These are phyloP conservation scores for Hypomecis atomaria DNA, from an alignment of 2,888 invertebrate species.

Conservation along the genomic window DNA sequence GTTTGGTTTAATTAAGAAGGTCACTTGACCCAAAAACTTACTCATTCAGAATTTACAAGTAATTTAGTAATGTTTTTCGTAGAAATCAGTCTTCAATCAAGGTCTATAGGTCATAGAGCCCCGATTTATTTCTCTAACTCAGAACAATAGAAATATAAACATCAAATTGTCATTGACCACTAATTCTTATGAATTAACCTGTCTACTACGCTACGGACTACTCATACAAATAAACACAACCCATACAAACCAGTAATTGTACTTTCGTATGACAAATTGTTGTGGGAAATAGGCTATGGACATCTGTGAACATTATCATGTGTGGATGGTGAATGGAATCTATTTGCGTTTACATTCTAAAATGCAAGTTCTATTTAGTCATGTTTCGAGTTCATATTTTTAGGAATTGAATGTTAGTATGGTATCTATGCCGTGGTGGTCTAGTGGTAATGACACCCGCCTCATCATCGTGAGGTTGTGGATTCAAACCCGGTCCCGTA, in stretches of 20 bases:
- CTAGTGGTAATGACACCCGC: too few species aligned
- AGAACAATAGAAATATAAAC: slow-evolving; percentile 14
- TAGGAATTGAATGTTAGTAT: neutral
- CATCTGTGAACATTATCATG: slow-evolving; percentile 33
- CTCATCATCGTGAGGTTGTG: too few species aligned
- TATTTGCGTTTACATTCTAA: slow-evolving; percentile 21
- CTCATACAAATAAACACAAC: slow-evolving; percentile 6
- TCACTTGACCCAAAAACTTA: too few species aligned
- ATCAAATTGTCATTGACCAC: slow-evolving; percentile 22
- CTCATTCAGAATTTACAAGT: too few species aligned
- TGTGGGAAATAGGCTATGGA: slow-evolving; percentile 42
- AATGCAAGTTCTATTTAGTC: neutral
- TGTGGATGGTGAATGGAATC: slow-evolving; percentile 21
- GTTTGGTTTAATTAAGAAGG: too few species aligned
- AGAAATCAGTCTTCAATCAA: neutral
- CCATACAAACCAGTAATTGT: slow-evolving; percentile 16
- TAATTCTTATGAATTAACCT: slow-evolving; percentile 26
- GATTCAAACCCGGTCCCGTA: too few species aligned
- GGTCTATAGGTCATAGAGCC: neutral
- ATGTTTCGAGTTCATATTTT: neutral
- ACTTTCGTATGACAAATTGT: slow-evolving; percentile 39
- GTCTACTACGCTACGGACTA: slow-evolving; percentile 1
- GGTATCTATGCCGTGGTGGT: too few species aligned
- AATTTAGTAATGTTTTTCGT: too few species aligned
- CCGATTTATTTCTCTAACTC: neutral